Base-by-base conservation (phyloP, 2,888 invertebrate species). In the Zele albiditarsus region DNA sequence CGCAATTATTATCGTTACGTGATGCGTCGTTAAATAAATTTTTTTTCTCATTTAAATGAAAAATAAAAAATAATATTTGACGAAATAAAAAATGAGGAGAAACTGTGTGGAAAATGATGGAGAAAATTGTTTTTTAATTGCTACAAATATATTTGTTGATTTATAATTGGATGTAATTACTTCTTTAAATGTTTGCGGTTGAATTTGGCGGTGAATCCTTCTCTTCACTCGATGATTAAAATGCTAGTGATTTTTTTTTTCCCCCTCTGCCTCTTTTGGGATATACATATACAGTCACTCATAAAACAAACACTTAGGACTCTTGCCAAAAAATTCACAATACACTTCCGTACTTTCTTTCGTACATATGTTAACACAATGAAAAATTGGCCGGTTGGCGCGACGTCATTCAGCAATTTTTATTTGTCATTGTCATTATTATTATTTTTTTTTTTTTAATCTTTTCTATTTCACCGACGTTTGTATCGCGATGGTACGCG, bases 311-410 rank as follows among this genome's bases (percentile, higher is more conserved):
- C 20, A 53, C 20, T 53, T 20, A 2, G 20, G 53, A 53, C 46
- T 2, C 0, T n/a, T 53, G 53, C 53, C 20, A 20, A 53, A 53
- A 53, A 53, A 38, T 12, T 8, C 20, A 20, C 53, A 53, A 20
- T 53, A 53, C 20, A 53, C 53, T 53, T 53, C 53, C 53, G 53
- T 20, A 20, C 20, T 53, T 53, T 53, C 20, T 53, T 53, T 53
- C 20, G 46, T 46, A 4, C 6, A 23, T 20, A 4, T 53, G n/a
- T 23, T 12, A 20, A 53, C 6, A 53, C 53, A 53, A 20, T 53
- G 53, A 53, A 53, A 53, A 20, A n/a, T 53, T 20, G 8, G 8
- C 20, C 8, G 20, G 3, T 42, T 42, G 10, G 46, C 14, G 46
- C 3, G 46, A 12, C 46, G 10, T 46, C 16, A 46, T 46, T 46